phyloP scores from a whole-genome alignment of 2,797 vertebrate genomes.

The Etheostoma perlongum region DNA sequence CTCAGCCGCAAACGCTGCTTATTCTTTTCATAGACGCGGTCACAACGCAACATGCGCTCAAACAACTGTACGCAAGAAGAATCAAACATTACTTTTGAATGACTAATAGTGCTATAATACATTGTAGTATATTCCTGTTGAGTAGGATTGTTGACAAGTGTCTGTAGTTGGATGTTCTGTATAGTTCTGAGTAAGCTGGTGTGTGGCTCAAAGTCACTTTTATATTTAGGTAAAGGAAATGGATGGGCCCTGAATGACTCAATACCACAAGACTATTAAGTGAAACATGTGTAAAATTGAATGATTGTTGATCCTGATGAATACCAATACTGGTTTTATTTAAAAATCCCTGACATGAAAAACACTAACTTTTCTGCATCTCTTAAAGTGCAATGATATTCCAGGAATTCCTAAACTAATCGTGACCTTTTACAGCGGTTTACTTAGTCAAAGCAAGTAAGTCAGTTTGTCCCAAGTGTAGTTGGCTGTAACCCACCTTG shows the following conservation, averaged over 20 bases:
- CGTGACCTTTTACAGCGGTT: accelerated
- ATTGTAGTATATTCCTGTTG: not conserved
- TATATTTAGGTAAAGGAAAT: not conserved
- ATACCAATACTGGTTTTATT: not conserved
- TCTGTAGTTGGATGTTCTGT: not conserved
- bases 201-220: not conserved
- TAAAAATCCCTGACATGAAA: not conserved
- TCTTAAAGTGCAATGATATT: not conserved
- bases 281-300: not conserved
- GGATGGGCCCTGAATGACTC: not conserved
- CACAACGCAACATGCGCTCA: slow-evolving; percentile 96
- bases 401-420: not conserved
- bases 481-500: slow-evolving; percentile 86
- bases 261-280: not conserved
- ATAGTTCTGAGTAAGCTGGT: not conserved
- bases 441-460: not conserved
- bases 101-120: not conserved
- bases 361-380: not conserved
- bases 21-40: slow-evolving; percentile 95
- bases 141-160: not conserved
- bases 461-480: not conserved
- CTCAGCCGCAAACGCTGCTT: slow-evolving; percentile 94
- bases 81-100: not conserved
- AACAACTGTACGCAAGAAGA: slow-evolving; percentile 85
- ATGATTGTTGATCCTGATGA: too few relatives aligned